These are phyloP conservation scores for Trichomycterus rosablanca DNA, from an alignment of 2,113 vertebrate genomes.

Conservation along the genomic window DNA sequence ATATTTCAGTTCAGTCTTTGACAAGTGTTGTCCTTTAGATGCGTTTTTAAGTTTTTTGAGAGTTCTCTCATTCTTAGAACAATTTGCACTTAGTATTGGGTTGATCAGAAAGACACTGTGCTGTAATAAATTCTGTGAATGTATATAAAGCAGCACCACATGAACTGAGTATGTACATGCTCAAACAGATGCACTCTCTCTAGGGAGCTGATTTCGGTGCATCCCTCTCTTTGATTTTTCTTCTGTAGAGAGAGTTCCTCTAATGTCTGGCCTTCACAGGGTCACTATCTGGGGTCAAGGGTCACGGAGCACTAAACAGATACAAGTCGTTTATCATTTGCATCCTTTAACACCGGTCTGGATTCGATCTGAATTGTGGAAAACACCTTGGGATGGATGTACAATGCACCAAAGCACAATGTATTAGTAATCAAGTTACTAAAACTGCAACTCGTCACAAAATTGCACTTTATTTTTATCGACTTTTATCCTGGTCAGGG, in stretches of 20 bases:
- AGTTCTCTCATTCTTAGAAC: too few species aligned
- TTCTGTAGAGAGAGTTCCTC: not conserved
- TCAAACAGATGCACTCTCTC: constrained; percentile 15
- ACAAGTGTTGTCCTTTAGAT: too few species aligned
- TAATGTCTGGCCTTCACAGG: not conserved
- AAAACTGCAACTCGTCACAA: too few species aligned
- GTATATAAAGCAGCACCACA: not conserved
- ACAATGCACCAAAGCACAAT: too few species aligned
- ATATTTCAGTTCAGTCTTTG: too few species aligned
- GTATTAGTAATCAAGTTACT: too few species aligned
- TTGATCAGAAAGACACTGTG: not conserved
- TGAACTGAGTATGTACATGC: not conserved
- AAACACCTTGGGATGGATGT: not conserved
- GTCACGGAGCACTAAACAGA: constrained; percentile 3
- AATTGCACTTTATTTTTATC: too few species aligned
- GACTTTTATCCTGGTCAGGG: too few species aligned
- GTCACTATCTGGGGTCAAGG: constrained; percentile 17
- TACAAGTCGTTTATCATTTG: not conserved
- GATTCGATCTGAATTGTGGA: not conserved
- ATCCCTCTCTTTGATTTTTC: constrained; percentile 20
- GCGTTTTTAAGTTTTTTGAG: too few species aligned
- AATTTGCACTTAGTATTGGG: too few species aligned
- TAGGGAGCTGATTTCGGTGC: constrained; percentile 12
- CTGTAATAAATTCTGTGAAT: not conserved
- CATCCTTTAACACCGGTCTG: not conserved